Evolutionary conservation across 2,888 invertebrate genomes (phyloP).

Genomic region (Idaea aversata): DNA sequence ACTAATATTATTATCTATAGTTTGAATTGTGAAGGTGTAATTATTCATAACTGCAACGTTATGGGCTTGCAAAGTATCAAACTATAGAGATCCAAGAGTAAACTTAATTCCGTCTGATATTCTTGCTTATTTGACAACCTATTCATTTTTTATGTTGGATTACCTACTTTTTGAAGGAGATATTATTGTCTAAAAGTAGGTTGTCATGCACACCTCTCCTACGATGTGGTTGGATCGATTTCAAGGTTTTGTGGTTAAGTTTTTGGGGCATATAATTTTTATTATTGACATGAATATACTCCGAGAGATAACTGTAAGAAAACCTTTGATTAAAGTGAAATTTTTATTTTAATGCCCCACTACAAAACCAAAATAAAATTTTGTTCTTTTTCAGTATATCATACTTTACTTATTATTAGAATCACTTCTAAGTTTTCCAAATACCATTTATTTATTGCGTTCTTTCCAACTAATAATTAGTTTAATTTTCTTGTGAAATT

Average conservation of each 20-base stretch:
- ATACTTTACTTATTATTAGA: not conserved
- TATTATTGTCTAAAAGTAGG: slow-evolving; percentile 47
- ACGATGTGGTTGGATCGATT: slow-evolving; percentile 72
- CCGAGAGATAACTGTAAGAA: too few species aligned
- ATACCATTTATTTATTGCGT: not conserved
- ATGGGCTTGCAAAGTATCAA: too few species aligned
- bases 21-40: too few species aligned
- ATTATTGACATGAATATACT: not conserved
- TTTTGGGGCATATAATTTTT: slow-evolving; percentile 38
- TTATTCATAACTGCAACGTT: too few species aligned
- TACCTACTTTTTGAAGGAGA: slow-evolving; percentile 5
- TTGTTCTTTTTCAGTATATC: too few species aligned
- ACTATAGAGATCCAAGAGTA: too few species aligned
- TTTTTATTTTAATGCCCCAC: too few species aligned
- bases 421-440: not conserved
- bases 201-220: slow-evolving; percentile 56
- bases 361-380: not conserved
- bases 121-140: not conserved
- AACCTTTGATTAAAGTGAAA: too few species aligned
- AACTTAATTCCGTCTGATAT: too few species aligned
- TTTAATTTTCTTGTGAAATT: not conserved
- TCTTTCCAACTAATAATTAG: too few species aligned
- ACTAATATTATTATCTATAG: too few species aligned
- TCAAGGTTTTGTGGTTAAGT: slow-evolving; percentile 67
- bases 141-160: not conserved